phyloP scores from a whole-genome alignment of 2,797 vertebrate species.

The Vultur gryphus region DNA sequence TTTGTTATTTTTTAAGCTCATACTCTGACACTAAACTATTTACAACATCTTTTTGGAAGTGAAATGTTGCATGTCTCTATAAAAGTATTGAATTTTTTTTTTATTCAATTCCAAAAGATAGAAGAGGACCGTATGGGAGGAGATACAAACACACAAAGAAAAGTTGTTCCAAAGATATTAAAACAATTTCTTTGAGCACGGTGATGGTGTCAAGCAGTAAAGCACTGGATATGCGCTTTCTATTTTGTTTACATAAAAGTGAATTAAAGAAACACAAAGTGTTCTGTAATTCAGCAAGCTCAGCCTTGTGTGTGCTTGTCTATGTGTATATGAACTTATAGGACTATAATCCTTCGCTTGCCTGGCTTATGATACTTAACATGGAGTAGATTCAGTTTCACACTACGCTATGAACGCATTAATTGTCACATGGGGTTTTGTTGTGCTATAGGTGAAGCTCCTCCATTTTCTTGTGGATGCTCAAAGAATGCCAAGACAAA shows the following conservation, averaged over 20 bases:
- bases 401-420: accelerated
- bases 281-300: neutral
- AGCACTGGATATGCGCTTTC: neutral
- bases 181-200: neutral
- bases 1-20: neutral
- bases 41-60: slow-evolving; percentile 8
- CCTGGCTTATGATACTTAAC: neutral
- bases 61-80: slow-evolving; percentile 20
- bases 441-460: neutral
- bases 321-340: neutral
- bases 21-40: slow-evolving; percentile 10
- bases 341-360: neutral
- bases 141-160: neutral
- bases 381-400: neutral
- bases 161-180: neutral
- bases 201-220: neutral
- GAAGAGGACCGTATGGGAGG: neutral
- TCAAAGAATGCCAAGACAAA: neutral
- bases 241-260: neutral
- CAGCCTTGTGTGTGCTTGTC: neutral
- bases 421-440: neutral
- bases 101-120: neutral
- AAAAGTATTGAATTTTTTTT: neutral
- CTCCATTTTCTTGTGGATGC: neutral
- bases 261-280: neutral